Conservation (phyloP, 2,888 invertebrate genomes). For the Scaptomyza tumidula region DNA sequence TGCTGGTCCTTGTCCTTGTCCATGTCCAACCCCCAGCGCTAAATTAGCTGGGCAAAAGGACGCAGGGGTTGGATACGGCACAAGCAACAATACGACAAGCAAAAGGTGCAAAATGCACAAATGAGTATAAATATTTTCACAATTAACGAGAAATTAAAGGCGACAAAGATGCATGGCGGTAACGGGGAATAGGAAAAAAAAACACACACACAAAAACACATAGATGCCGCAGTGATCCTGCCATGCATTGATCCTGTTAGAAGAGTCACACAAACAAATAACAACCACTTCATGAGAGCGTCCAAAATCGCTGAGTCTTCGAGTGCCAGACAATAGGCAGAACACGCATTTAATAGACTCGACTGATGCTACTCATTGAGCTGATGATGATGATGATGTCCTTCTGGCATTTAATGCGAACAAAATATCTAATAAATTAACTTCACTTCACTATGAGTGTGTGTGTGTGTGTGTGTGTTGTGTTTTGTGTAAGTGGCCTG, state of each 20-base stretch:
- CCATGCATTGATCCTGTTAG: constrained; percentile 57
- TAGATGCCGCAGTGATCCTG: constrained; percentile 52
- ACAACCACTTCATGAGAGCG: constrained; percentile 69
- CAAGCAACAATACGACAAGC: constrained; percentile 30
- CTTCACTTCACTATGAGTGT: constrained; percentile 72
- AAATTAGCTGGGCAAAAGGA: constrained; percentile 61
- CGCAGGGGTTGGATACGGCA: constrained; percentile 33
- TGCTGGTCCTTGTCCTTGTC: constrained; percentile 9
- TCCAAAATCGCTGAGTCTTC: constrained; percentile 60
- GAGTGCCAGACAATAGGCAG: constrained; percentile 68
- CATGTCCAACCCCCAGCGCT: constrained; percentile 57
- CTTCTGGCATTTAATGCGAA: constrained; percentile 77
- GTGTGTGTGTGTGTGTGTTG: constrained; percentile 48
- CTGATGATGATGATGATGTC: constrained; percentile 76
- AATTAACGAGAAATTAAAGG: constrained; percentile 83
- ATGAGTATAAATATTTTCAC: constrained; percentile 84
- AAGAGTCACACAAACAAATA: constrained; percentile 69
- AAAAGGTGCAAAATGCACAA: constrained; percentile 82
- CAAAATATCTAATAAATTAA: constrained; percentile 83
- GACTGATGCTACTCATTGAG: constrained; percentile 44
- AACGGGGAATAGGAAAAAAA: constrained; percentile 24
- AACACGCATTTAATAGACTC: constrained; percentile 81
- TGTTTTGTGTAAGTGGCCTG: constrained; percentile 77
- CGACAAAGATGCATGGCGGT: constrained; percentile 68
- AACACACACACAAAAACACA: constrained; percentile 14